Evolutionary conservation across 37 sponge, comb jelly and placozoan species (phyloP), one percentile per base, ranked within the genome.

Genomic region (Cladorhizidae sp.): DNA sequence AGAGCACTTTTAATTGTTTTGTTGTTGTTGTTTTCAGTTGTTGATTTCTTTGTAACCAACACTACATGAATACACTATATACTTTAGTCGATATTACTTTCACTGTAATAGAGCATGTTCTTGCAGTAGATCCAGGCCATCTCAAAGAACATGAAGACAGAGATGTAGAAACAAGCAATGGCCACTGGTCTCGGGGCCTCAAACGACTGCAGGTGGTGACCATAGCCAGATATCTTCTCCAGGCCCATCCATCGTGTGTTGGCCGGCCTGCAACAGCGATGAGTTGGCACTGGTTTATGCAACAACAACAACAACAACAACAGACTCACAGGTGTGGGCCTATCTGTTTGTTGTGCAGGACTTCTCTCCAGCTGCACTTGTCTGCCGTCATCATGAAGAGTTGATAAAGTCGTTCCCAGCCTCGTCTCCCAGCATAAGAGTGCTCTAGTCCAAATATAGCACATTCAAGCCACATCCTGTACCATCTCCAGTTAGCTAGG

Each of bases 111-210:
- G 26, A 77, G 71, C 79, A 85, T 61, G 29, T 29, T 56, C 21
- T 52, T 78, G 72, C 80, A 90, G 77, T 94, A 89, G 15, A 83
- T 82, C 95, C 95, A 94, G 0, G 75, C 79, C 67, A 74, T 85
- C 70, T 94, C 90, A 64, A 94, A 94, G 86, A 90, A 94, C 65
- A 94, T 75, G 33, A 94, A 85, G 55, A 88, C 92, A 50, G 92
- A 79, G 1, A 90, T 87, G 80, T 94, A 94, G 86, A 94, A 94
- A 35, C 91, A 90, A 33, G 79, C 95, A 64, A 94, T 94, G 74
- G 92, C 95, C 33, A 90, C 76, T 6, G 73, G 36, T 36, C 80
- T 40, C 6, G 89, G 87, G 26, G 80, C 70, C 43, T 88, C 85
- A 84, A 89, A 89, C 9, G 75, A 49, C 33, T 79, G 64, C 36